phyloP scores from a whole-genome alignment of 2,797 vertebrate genomes.

The Phalanger gymnotis region DNA sequence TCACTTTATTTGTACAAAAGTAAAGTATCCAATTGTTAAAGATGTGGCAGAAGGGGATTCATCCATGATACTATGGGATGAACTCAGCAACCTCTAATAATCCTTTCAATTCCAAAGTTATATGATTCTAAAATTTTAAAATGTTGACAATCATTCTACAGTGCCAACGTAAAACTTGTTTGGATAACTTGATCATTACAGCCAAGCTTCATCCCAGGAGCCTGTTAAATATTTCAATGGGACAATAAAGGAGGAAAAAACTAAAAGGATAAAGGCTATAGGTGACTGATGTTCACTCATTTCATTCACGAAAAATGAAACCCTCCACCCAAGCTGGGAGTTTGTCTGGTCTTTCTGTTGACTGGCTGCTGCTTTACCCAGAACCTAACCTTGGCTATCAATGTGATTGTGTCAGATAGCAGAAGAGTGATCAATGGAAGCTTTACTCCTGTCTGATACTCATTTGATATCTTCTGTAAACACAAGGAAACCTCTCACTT shows the following conservation, averaged over 20 bases:
- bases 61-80: neutral
- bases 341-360: neutral
- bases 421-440: neutral
- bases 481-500: neutral
- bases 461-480: neutral
- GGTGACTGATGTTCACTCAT: neutral
- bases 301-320: neutral
- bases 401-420: neutral
- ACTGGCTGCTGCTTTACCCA: neutral
- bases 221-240: neutral
- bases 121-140: neutral
- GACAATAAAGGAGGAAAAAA: neutral
- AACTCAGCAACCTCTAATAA: neutral
- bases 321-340: neutral
- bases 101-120: neutral
- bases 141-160: neutral
- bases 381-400: neutral
- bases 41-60: neutral
- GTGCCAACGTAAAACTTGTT: neutral
- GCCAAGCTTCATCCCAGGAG: neutral
- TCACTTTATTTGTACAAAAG: neutral
- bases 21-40: neutral
- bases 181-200: neutral
- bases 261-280: neutral
- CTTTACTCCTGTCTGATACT: neutral